Conservation (phyloP, 2,888 invertebrate genomes). For the Urechis unicinctus region DNA sequence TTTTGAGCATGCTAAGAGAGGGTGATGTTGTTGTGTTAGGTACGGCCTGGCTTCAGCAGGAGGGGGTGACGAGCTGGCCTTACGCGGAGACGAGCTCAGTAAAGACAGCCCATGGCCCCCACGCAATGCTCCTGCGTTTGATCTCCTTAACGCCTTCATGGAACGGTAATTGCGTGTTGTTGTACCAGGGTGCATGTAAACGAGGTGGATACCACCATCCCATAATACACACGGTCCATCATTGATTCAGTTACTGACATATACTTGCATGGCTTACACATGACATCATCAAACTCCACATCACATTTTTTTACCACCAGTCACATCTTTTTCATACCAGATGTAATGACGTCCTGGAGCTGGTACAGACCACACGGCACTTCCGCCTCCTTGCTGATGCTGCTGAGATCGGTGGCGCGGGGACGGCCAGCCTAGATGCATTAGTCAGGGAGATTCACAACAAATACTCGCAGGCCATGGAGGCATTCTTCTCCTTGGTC, state of each 20-base stretch:
- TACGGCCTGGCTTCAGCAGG: slow-evolving; percentile 23
- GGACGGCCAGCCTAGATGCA: slow-evolving; percentile 45
- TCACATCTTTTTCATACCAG: no score
- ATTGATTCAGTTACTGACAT: no score
- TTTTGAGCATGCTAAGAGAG: no score
- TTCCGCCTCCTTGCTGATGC: slow-evolving; percentile 46
- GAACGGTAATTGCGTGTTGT: slow-evolving; percentile 36
- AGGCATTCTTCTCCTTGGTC: slow-evolving; percentile 33
- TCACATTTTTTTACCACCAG: no score
- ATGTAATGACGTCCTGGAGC: slow-evolving; percentile 50
- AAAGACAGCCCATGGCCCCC: slow-evolving; percentile 49
- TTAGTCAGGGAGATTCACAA: slow-evolving; percentile 47
- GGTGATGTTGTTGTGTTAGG: no score
- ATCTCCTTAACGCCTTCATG: slow-evolving; percentile 48
- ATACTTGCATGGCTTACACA: no score
- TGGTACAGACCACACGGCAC: slow-evolving; percentile 48
- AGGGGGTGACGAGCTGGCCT: no score
- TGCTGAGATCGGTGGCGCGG: slow-evolving; percentile 48
- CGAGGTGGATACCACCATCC: no score
- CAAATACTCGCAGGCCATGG: slow-evolving; percentile 42
- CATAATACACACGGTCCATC: no score
- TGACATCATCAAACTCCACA: no score
- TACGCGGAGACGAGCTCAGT: slow-evolving; percentile 39
- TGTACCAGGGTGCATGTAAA: no score
- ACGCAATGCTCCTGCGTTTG: slow-evolving; percentile 47